Base-by-base conservation (phyloP, 2,888 invertebrate genomes). In the Ypsolopha sequella region DNA sequence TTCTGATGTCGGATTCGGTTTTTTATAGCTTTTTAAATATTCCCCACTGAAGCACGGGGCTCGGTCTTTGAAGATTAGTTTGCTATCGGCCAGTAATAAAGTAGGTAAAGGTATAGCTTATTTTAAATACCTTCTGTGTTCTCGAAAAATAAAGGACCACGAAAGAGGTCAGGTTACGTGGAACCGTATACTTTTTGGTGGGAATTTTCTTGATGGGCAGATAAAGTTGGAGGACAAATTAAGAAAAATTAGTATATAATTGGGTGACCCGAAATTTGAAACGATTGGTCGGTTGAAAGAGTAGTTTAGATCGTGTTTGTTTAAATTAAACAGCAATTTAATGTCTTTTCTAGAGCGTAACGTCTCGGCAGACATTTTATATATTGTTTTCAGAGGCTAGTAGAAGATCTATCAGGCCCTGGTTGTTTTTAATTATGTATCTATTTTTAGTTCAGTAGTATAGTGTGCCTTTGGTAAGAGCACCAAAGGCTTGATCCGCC, bases 11-110 rank as follows among this genome's bases (percentile, higher is more conserved):
- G 65, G 56, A 55, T 58, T 62, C 60, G 60, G 64, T 62, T 70
- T 73, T 79, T 80, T 79, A 80, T 78, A 74, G 80, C 75, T 79
- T 80, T 80, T 80, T 79, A 80, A 80, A 79, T 76, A 77, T 73
- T 51, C 24, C 41, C 75, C 64, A 63, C 61, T 64, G 64, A 54
- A 53, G 54, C 48, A 46, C 65, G 68, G 64, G 62, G 64, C 62
- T 60, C 60, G 59, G 60, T 56, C 66, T 73, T 74, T 70, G 70
- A 70, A 75, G 80, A 80, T 80, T 79, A 80, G 75, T 79, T 76
- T 72, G 80, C 80, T 80, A 80, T 80, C 80, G 67, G 64, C 60
- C 60, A 60, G 73, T 70, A 71, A 78, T 79, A 80, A 80, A 79
- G 74, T 73, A 76, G 76, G 74, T 65, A 64, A 66, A 24, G 68